Evolutionary conservation across 1,140 invertebrate genomes (phyloP).

Genomic region (Tenebrio molitor): DNA sequence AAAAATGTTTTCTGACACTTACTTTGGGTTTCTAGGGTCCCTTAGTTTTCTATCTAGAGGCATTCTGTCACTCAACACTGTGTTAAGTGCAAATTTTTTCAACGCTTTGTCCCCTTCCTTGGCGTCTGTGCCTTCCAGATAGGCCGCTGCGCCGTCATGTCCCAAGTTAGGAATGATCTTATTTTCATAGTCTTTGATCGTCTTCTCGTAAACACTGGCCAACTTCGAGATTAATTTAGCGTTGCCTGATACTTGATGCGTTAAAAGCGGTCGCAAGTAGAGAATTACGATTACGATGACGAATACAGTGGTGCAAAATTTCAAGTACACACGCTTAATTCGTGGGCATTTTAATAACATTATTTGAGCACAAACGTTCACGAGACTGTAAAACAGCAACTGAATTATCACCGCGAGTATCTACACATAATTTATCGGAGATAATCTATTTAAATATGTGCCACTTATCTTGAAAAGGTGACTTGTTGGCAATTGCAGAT

Average conservation of each 20-base stretch:
- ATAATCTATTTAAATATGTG: background rate
- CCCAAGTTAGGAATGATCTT: conserved; percentile 71
- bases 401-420: background rate
- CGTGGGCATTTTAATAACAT: conserved; percentile 59
- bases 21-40: conserved; percentile 62
- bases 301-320: conserved; percentile 45
- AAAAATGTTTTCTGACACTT: too few species aligned
- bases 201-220: conserved; percentile 43
- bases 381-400: background rate
- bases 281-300: conserved; percentile 49
- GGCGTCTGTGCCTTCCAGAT: conserved; percentile 70
- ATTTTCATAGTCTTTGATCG: conserved; percentile 62
- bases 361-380: conserved; percentile 5
- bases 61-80: conserved; percentile 85
- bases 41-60: conserved; percentile 76
- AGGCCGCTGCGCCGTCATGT: conserved; percentile 74
- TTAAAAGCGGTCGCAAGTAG: conserved; percentile 47
- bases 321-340: conserved; percentile 55
- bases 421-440: conserved; percentile 7
- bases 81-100: conserved; percentile 86
- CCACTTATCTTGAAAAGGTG: conserved; percentile 31
- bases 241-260: background rate
- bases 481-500: conserved; percentile 50
- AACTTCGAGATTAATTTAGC: conserved; percentile 38
- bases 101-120: conserved; percentile 76